phyloP scores from a whole-genome alignment of 92 coral and sea anemone species.

The Plumapathes pennacea region DNA sequence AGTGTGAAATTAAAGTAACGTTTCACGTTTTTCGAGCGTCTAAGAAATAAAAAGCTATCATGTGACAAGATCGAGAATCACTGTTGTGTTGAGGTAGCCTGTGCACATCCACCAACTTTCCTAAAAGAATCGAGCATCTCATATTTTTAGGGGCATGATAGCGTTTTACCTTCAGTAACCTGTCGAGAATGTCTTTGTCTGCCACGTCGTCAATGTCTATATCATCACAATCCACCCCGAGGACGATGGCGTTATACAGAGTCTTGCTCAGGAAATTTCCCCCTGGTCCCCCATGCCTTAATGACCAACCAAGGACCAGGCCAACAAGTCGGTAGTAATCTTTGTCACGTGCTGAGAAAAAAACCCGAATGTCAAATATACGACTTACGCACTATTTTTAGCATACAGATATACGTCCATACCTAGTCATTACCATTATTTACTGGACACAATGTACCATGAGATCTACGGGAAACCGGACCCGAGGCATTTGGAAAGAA shows the following conservation, averaged over 20 bases:
- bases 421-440: no score
- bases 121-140: slow-evolving; percentile 2
- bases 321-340: slow-evolving; percentile 33
- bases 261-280: slow-evolving; percentile 31
- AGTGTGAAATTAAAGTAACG: not conserved
- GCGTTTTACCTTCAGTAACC: not conserved
- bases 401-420: no score
- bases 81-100: no score
- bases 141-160: not conserved
- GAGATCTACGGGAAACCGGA: no score
- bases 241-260: slow-evolving; percentile 34
- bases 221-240: slow-evolving; percentile 6
- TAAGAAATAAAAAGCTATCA: no score
- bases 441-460: no score
- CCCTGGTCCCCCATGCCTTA: slow-evolving; percentile 48
- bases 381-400: no score
- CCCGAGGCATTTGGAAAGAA: slow-evolving; percentile 53
- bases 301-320: slow-evolving; percentile 19
- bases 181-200: not conserved
- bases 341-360: slow-evolving; percentile 32
- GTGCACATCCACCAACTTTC: not conserved
- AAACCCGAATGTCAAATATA: no score
- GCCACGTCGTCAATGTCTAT: slow-evolving; percentile 15
- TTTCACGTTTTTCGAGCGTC: not conserved
- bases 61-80: no score